phyloP scores from a whole-genome alignment of 2,888 invertebrate genomes.

The Syrista parreyssii region DNA sequence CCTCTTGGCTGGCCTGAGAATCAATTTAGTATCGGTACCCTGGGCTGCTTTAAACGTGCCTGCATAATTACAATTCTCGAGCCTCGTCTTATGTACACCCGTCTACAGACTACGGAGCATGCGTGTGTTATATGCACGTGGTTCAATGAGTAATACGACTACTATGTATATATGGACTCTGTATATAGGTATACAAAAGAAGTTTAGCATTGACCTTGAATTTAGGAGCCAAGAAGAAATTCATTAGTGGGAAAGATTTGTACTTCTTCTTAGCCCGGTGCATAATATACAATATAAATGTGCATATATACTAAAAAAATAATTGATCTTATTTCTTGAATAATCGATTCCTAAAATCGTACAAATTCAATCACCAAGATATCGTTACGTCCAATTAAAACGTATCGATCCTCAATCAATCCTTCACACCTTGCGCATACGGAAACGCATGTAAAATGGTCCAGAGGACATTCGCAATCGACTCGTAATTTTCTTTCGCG shows the following conservation, averaged over 20 bases:
- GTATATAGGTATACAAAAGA: neutral
- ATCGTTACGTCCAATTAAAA: neutral
- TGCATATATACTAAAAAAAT: neutral
- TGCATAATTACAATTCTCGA: constrained; percentile 20
- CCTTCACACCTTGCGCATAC: neutral
- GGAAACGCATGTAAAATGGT: neutral
- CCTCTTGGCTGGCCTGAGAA: constrained; percentile 51
- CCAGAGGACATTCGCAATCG: neutral
- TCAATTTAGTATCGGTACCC: constrained; percentile 49
- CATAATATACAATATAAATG: neutral
- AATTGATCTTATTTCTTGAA: too few relatives aligned
- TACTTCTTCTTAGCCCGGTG: neutral
- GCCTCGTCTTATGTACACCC: neutral
- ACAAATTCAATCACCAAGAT: too few relatives aligned
- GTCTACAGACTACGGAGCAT: neutral
- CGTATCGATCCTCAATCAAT: neutral
- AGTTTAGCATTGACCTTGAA: neutral
- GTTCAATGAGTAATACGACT: neutral
- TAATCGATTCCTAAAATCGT: too few relatives aligned
- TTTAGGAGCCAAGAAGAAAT: neutral
- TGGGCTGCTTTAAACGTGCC: constrained; percentile 13
- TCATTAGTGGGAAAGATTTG: neutral
- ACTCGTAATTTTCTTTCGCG: neutral
- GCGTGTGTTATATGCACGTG: neutral
- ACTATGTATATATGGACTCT: neutral